Conservation (phyloP, 2,113 vertebrate species). For the Glaucidium brasilianum region DNA sequence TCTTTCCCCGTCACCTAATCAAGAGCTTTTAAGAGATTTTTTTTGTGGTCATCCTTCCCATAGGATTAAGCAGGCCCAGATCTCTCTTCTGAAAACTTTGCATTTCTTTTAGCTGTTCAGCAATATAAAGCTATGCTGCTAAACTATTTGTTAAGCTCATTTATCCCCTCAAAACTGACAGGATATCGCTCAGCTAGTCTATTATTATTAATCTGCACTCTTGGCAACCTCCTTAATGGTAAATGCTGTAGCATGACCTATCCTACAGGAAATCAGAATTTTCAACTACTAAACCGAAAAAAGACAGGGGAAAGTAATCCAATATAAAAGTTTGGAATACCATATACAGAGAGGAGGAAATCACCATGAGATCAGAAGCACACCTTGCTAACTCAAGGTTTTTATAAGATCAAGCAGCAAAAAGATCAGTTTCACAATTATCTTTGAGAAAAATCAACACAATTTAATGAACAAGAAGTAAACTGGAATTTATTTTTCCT, state of each 20-base stretch:
- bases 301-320: neutral
- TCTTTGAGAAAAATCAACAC: neutral
- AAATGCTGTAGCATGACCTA: neutral
- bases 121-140: neutral
- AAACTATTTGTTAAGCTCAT: neutral
- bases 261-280: neutral
- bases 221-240: neutral
- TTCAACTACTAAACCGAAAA: neutral
- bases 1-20: neutral
- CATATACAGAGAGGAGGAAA: neutral
- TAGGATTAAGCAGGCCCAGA: neutral
- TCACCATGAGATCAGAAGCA: neutral
- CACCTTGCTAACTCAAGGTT: neutral
- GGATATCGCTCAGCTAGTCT: neutral
- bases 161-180: neutral
- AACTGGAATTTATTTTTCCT: neutral
- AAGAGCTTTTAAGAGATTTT: neutral
- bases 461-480: neutral
- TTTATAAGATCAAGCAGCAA: neutral
- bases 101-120: neutral
- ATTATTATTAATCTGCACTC: neutral
- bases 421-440: neutral
- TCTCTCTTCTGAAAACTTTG: neutral
- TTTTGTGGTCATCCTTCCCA: neutral
- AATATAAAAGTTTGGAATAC: neutral